Conservation (phyloP, 2,113 vertebrate genomes). For the Eptesicus fuscus region DNA sequence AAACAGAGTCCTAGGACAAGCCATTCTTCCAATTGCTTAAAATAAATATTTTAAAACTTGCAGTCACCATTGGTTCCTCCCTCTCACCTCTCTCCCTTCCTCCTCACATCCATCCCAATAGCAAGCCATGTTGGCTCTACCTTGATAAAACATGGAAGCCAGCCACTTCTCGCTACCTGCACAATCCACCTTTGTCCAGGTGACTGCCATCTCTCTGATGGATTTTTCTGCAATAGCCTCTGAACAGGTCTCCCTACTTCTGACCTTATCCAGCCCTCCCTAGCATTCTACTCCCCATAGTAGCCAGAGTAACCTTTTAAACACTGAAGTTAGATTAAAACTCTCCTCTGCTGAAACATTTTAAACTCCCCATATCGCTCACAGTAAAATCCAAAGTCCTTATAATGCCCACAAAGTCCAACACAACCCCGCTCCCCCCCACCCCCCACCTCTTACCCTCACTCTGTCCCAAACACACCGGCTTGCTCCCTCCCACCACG, state of each 20-base stretch:
- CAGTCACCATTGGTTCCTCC: background rate
- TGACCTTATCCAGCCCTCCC: background rate
- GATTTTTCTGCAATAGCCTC: background rate
- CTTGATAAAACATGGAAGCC: background rate
- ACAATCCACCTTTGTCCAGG: background rate
- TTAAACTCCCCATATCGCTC: background rate
- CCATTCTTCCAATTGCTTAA: background rate
- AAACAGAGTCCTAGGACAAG: background rate
- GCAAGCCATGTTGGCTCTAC: background rate
- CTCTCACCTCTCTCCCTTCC: too few relatives aligned
- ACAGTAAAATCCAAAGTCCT: background rate
- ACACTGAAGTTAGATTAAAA: background rate
- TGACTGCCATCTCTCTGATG: background rate
- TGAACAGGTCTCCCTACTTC: background rate
- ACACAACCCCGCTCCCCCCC: too few relatives aligned
- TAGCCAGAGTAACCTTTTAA: background rate
- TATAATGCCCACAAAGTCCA: background rate
- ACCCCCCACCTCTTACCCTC: fast-evolving
- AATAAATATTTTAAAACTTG: background rate
- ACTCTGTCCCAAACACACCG: background rate
- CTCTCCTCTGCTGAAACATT: background rate
- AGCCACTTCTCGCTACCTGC: background rate
- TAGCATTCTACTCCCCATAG: background rate
- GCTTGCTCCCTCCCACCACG: background rate
- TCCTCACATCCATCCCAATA: background rate